phyloP scores from a whole-genome alignment of 2,888 invertebrate genomes.

The Phyllotreta cruciferae region DNA sequence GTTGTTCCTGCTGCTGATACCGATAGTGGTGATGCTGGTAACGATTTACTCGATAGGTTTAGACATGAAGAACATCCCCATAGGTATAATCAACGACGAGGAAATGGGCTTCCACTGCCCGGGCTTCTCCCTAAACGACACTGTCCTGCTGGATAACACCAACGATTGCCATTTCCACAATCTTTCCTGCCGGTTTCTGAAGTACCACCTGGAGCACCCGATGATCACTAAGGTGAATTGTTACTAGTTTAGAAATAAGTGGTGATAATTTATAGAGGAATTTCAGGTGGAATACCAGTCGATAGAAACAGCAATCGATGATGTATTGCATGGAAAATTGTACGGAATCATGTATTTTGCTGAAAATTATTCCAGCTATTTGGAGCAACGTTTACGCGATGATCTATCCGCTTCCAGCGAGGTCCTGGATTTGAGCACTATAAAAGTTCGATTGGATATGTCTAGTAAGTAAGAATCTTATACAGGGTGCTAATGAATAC shows the following conservation, averaged over 20 bases:
- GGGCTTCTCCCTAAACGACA: conserved; percentile 41
- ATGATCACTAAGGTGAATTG: conserved; percentile 55
- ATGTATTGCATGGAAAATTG: conserved; percentile 63
- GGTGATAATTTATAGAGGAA: background rate
- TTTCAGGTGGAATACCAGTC: conserved; percentile 63
- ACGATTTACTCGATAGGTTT: conserved; percentile 83
- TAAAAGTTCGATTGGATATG: conserved; percentile 76
- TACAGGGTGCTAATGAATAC: background rate
- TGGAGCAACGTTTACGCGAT: conserved; percentile 65
- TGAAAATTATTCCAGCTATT: conserved; percentile 73
- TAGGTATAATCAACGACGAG: conserved; percentile 84
- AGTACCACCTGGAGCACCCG: conserved; percentile 63
- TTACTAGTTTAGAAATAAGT: background rate
- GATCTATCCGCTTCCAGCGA: conserved; percentile 64
- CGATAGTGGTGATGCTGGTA: conserved; percentile 77
- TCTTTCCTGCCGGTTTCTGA: conserved; percentile 68
- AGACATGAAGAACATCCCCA: conserved; percentile 72
- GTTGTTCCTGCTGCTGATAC: conserved; percentile 80
- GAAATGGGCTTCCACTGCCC: conserved; percentile 48
- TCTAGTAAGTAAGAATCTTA: conserved; percentile 65
- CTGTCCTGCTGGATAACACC: background rate
- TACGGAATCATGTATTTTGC: conserved; percentile 73
- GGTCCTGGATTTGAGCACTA: conserved; percentile 65
- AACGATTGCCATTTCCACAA: conserved; percentile 62
- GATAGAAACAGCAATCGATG: conserved; percentile 61